These are phyloP conservation scores for Chymomyza procnemis DNA, from an alignment of 2,888 invertebrate species.

Conservation along the genomic window DNA sequence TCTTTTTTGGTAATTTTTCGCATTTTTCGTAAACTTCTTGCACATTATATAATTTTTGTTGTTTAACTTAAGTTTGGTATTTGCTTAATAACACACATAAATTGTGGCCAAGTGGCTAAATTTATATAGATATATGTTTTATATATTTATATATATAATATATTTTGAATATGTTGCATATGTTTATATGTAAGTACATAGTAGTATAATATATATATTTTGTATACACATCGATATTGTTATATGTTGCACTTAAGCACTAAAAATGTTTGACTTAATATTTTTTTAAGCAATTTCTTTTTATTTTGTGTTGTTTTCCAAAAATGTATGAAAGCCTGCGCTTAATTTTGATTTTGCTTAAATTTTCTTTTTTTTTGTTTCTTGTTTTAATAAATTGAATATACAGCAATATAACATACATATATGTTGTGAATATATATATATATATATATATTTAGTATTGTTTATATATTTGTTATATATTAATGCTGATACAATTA, in stretches of 20 bases:
- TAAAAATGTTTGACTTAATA: constrained; percentile 10
- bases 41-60: constrained; percentile 17
- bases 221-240: constrained; percentile 61
- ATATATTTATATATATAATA: too few species aligned
- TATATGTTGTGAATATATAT: constrained; percentile 11
- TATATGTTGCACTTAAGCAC: constrained; percentile 40
- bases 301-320: constrained; percentile 51
- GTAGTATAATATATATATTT: constrained; percentile 40
- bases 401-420: constrained; percentile 35
- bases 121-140: constrained; percentile 7
- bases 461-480: too few species aligned
- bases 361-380: too few species aligned
- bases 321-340: constrained; percentile 74
- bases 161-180: constrained; percentile 39
- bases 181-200: constrained; percentile 21
- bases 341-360: constrained; percentile 28
- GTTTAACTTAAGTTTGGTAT: constrained; percentile 7
- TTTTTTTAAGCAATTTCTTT: constrained; percentile 15
- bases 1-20: constrained; percentile 30
- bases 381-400: constrained; percentile 34
- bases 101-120: constrained; percentile 64
- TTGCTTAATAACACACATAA: constrained; percentile 53
- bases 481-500: constrained; percentile 14
- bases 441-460: constrained; percentile 30
- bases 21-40: constrained; percentile 20